Base-by-base conservation (phyloP, 2,797 vertebrate genomes). In the Podargus strigoides region DNA sequence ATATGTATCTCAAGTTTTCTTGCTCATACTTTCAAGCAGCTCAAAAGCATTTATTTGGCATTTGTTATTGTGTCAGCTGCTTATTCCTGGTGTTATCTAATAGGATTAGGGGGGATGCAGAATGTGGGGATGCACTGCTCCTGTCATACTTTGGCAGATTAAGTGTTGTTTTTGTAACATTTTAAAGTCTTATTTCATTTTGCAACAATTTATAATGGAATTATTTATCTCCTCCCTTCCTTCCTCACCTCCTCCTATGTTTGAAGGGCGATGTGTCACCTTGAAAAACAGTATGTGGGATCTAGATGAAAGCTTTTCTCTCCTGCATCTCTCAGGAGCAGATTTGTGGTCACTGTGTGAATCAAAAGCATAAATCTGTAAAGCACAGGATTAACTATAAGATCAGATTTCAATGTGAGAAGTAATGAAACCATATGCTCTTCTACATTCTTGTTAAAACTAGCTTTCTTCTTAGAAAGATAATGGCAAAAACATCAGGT, bases 351-450 rank as follows among this genome's bases (percentile, higher is more conserved):
- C 89, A 46, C 68, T 77, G 72, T 37, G 66, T 68, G 79, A 94
- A 89, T 96, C 55, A 63, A 68, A 93, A 89, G 12, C 2, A 1
- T 37, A 74, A 74, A 76, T 74, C 64, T 77, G 53, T 87, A 89
- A 89, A 89, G 64, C 72, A 87, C 32, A 85, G 49, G 79, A 83
- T 89, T 93, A 89, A 53, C 30, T 77, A 30, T 66, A 92, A 85
- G 60, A 74, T 85, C 55, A 82, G 32, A 76, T 85, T 92, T 69
- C 72, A 83, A 2, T 11, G 12, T 41, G 32, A 63, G 32, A 79
- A 77, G 8, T 85, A 83, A 64, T 27, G 34, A 87, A 92, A 69
- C 32, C 1, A 0, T 34, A 69, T 32, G 4, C 16, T 70, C 12
- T 73, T 67, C 58, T 76, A 63, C 21, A 10, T 59, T 89, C n/a